A percentile compares a stretch with the other conserved stretches of the same genome.
Evolutionary conservation across 2,888 invertebrate genomes (phyloP).

Genomic region (Lacanobia wlatinum): DNA sequence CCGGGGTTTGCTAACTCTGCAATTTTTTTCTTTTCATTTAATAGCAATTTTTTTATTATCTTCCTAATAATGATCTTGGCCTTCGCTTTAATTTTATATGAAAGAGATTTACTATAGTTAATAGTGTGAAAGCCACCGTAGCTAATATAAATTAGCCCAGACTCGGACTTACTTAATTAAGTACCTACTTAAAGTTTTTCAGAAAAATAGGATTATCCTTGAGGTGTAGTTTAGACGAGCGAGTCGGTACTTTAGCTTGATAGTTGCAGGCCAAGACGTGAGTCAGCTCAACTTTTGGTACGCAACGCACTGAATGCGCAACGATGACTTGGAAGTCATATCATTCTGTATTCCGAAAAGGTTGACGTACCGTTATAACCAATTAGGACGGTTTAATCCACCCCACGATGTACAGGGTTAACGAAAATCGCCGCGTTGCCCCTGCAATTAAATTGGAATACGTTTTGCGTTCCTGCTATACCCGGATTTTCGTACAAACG

Average conservation of each 20-base stretch:
- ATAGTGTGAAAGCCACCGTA: neutral
- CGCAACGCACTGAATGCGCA: slow-evolving; percentile 20
- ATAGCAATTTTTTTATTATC: neutral
- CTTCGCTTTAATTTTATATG: neutral
- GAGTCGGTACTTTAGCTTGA: slow-evolving; percentile 45
- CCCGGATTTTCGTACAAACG: slow-evolving; percentile 70
- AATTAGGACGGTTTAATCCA: slow-evolving; percentile 63
- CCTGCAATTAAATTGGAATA: slow-evolving; percentile 77
- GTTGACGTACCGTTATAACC: slow-evolving; percentile 43
- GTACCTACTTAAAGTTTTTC: slow-evolving; percentile 23
- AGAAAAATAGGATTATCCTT: slow-evolving; percentile 46
- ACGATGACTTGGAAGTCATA: slow-evolving; percentile 28
- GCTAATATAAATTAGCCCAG: slow-evolving; percentile 6
- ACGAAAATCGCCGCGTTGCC: slow-evolving; percentile 69
- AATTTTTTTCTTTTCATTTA: too few relatives aligned
- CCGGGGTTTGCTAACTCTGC: neutral
- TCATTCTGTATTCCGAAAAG: slow-evolving; percentile 42
- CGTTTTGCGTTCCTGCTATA: slow-evolving; percentile 71
- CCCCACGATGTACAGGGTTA: slow-evolving; percentile 58
- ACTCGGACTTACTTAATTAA: slow-evolving; percentile 13
- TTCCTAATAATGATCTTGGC: neutral
- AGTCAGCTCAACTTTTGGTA: slow-evolving; percentile 61
- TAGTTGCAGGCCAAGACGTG: slow-evolving; percentile 76
- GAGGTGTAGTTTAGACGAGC: slow-evolving; percentile 51
- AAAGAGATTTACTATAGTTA: neutral